Evolutionary conservation across 2,888 invertebrate genomes (phyloP).

Genomic region (Lasioglossum morio): DNA sequence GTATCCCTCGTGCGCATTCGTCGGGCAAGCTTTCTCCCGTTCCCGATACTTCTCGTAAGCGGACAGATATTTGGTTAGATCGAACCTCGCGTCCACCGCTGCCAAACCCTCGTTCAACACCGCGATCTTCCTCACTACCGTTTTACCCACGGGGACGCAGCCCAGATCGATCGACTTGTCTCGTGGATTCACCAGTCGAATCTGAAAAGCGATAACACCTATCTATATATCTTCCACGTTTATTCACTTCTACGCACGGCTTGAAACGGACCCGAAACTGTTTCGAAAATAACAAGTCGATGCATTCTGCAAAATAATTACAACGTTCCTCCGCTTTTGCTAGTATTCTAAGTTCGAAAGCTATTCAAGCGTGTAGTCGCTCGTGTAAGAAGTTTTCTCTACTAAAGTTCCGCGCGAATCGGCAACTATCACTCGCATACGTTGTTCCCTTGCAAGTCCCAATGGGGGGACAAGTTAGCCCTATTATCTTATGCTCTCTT

Average conservation of each 20-base stretch:
- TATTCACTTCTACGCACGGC: neutral
- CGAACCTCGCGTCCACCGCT: conserved; percentile 86
- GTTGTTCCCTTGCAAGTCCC: neutral
- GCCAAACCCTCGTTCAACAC: conserved; percentile 87
- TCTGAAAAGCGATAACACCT: conserved; percentile 64
- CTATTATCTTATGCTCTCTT: neutral
- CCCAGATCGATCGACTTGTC: conserved; percentile 84
- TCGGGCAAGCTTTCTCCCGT: neutral
- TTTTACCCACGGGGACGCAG: conserved; percentile 84
- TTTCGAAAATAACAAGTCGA: no score
- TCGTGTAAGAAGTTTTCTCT: neutral
- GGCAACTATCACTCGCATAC: neutral
- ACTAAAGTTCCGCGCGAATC: neutral
- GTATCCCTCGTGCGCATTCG: rapidly evolving
- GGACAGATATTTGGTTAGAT: conserved; percentile 83
- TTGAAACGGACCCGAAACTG: no score
- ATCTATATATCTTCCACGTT: neutral
- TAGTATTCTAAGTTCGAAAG: no score
- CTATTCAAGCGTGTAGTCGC: neutral
- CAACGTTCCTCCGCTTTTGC: no score
- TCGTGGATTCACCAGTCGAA: conserved; percentile 80
- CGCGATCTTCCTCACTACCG: conserved; percentile 85
- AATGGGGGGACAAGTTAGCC: neutral
- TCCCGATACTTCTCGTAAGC: conserved; percentile 30
- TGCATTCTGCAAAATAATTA: no score